phyloP scores from a whole-genome alignment of 2,797 vertebrate genomes.

The Scolopax bukidnonensis region DNA sequence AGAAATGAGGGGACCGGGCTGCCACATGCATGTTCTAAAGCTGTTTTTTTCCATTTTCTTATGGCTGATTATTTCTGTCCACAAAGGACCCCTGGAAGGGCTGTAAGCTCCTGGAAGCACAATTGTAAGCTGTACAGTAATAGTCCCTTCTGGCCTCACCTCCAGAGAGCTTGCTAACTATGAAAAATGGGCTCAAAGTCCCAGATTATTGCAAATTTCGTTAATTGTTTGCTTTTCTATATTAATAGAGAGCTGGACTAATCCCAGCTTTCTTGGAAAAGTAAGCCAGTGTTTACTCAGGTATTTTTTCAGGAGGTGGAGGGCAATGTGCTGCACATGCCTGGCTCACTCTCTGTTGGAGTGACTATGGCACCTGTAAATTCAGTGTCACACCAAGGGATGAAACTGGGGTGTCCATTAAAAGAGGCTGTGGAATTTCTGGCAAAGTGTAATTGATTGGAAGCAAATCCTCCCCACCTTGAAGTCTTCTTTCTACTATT shows the following conservation, averaged over 20 bases:
- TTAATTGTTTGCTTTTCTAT: background rate
- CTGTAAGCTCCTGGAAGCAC: background rate
- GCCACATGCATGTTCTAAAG: background rate
- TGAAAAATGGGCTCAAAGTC: background rate
- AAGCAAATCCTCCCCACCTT: background rate
- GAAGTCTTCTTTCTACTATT: background rate
- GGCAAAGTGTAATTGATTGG: background rate
- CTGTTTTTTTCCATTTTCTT: background rate
- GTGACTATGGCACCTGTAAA: background rate
- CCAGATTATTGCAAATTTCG: background rate
- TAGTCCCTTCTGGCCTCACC: background rate
- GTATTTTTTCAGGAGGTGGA: background rate
- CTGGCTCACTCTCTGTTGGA: background rate
- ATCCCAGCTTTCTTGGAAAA: background rate
- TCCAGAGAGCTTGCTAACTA: background rate
- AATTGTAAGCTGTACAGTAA: accelerated
- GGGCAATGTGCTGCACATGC: accelerated
- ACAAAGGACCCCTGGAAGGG: background rate
- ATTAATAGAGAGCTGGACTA: background rate
- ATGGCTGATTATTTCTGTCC: background rate
- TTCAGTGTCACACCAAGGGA: background rate
- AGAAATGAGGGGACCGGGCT: background rate
- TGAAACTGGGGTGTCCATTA: accelerated
- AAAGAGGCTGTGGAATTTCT: background rate
- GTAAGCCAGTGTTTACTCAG: background rate